A percentile compares a stretch with the other conserved stretches of the same genome.
Evolutionary conservation across 2,888 invertebrate species (phyloP).

Genomic region (Chrysolina oricalcia): DNA sequence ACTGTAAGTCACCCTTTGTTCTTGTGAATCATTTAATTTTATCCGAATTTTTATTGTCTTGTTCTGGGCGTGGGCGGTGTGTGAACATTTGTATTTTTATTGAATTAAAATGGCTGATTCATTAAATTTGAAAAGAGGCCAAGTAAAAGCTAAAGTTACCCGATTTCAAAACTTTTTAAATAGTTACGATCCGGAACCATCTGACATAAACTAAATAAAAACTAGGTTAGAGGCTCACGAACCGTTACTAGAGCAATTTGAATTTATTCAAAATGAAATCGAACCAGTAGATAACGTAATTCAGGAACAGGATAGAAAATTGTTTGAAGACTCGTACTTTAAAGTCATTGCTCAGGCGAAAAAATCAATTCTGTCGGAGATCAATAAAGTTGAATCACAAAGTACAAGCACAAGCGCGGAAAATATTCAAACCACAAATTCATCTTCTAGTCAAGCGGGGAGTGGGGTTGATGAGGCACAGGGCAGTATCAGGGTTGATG

Average conservation of each 20-base stretch:
- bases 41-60: no score
- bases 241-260: neutral
- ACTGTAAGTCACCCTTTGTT: neutral
- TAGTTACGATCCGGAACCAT: neutral
- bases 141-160: neutral
- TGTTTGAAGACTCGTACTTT: neutral
- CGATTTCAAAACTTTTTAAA: slow-evolving; percentile 7
- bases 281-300: slow-evolving; percentile 1
- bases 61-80: no score
- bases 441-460: neutral
- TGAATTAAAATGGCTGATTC: neutral
- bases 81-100: no score
- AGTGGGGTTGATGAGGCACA: neutral
- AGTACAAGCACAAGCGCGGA: neutral
- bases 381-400: neutral
- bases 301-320: neutral
- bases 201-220: neutral
- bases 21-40: neutral
- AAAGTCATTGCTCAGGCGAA: neutral
- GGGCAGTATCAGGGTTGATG: neutral
- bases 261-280: slow-evolving; percentile 5
- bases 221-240: neutral
- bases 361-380: neutral
- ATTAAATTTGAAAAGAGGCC: slow-evolving; percentile 5
- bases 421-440: neutral